Percentiles rank a stretch among this genome's conserved stretches.
Conservation (phyloP, 2,888 invertebrate genomes). For the Drosophila meridiana region DNA sequence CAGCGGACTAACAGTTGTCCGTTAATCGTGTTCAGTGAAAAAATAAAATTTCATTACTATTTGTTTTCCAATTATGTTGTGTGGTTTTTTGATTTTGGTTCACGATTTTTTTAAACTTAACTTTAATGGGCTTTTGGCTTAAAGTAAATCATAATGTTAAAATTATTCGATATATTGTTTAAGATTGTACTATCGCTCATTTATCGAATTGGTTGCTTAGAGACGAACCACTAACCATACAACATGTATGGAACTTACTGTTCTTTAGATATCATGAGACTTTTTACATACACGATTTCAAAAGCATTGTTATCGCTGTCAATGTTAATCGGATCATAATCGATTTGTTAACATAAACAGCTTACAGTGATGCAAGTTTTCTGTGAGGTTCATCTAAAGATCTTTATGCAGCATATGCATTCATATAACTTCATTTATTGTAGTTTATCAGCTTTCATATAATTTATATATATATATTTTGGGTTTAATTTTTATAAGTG, state of each 20-base stretch:
- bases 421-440: slow-evolving; percentile 73
- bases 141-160: background rate
- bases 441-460: slow-evolving; percentile 69
- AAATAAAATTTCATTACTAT: background rate
- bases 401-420: slow-evolving; percentile 14
- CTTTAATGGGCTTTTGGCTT: background rate
- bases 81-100: background rate
- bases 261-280: background rate
- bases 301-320: slow-evolving; percentile 2
- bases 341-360: background rate
- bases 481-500: slow-evolving; percentile 55
- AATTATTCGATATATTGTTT: background rate
- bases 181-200: background rate
- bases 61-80: background rate
- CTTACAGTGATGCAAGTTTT: background rate
- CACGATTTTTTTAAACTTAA: background rate
- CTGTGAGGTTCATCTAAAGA: background rate
- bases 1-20: background rate
- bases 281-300: background rate
- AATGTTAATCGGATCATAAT: background rate
- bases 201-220: slow-evolving; percentile 10
- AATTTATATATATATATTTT: slow-evolving; percentile 49
- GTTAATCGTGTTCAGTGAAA: background rate
- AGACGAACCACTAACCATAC: background rate
- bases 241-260: background rate